A percentile compares a stretch with the other conserved stretches of the same genome.
These are phyloP conservation scores for Agonum fuliginosum DNA, from an alignment of 2,888 invertebrate species.

Conservation along the genomic window DNA sequence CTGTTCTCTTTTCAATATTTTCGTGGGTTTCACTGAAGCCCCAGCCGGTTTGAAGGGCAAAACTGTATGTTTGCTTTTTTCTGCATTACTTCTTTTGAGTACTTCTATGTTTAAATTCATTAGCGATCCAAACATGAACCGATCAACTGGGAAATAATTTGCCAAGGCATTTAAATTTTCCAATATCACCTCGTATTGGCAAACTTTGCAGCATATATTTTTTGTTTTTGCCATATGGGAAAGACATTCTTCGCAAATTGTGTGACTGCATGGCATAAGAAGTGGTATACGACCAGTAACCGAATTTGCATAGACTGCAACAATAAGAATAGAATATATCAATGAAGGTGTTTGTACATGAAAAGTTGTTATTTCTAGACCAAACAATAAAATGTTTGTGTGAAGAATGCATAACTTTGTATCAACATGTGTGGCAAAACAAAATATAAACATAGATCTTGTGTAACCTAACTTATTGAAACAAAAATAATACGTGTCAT, in stretches of 20 bases:
- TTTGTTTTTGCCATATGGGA: conserved; percentile 61
- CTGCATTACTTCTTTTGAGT: background rate
- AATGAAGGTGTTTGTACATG: conserved; percentile 10
- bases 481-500: no score
- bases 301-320: conserved; percentile 62
- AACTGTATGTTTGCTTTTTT: no score
- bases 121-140: conserved; percentile 68
- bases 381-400: no score
- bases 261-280: conserved; percentile 80
- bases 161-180: conserved; percentile 63
- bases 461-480: no score
- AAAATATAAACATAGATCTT: no score
- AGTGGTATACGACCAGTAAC: conserved; percentile 73
- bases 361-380: no score
- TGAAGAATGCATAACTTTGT: no score
- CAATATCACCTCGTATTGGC: conserved; percentile 69
- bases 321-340: conserved; percentile 40
- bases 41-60: conserved; percentile 39
- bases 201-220: conserved; percentile 73
- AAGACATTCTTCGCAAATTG: conserved; percentile 80
- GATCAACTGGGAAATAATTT: conserved; percentile 69
- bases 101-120: background rate
- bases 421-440: no score
- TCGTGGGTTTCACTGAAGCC: background rate
- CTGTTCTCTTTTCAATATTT: no score